phyloP scores from a whole-genome alignment of 2,797 vertebrate species.

The Argentina silus region DNA sequence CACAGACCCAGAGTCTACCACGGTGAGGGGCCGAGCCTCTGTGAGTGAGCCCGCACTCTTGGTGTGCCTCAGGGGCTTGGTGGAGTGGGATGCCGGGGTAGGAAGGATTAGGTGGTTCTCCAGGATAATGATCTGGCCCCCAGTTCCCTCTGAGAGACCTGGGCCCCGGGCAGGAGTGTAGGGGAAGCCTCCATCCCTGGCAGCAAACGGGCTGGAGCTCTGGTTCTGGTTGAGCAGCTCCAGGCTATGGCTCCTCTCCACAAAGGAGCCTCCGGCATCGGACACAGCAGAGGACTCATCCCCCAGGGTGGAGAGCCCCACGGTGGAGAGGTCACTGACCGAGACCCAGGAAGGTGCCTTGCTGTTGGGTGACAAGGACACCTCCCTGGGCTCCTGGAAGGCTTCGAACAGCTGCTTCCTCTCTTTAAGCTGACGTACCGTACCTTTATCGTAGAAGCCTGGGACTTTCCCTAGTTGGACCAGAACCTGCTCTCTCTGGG shows the following conservation, averaged over 20 bases:
- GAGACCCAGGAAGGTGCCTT: conserved; percentile 50
- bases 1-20: conserved; percentile 29
- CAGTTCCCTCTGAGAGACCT: conserved; percentile 57
- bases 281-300: conserved; percentile 34
- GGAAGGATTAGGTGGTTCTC: conserved; percentile 63
- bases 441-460: conserved; percentile 79
- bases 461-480: conserved; percentile 76
- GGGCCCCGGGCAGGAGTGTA: conserved; percentile 40
- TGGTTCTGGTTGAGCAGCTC: conserved; percentile 22
- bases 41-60: conserved; percentile 12
- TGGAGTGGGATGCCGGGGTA: conserved; percentile 25
- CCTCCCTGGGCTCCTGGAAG: conserved; percentile 68
- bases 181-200: conserved; percentile 9
- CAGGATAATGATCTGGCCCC: conserved; percentile 67
- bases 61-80: conserved; percentile 1
- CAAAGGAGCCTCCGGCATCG: conserved; percentile 19
- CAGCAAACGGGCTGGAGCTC: conserved; percentile 1
- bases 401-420: conserved; percentile 82
- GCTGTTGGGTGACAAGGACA: conserved; percentile 17
- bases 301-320: conserved; percentile 38
- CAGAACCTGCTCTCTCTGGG: conserved; percentile 82
- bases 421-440: conserved; percentile 78
- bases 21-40: conserved; percentile 19
- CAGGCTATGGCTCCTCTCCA: conserved; percentile 37
- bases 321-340: conserved; percentile 35